Conservation (phyloP, 2,888 invertebrate species). For the Macrosoma leucophasiata region DNA sequence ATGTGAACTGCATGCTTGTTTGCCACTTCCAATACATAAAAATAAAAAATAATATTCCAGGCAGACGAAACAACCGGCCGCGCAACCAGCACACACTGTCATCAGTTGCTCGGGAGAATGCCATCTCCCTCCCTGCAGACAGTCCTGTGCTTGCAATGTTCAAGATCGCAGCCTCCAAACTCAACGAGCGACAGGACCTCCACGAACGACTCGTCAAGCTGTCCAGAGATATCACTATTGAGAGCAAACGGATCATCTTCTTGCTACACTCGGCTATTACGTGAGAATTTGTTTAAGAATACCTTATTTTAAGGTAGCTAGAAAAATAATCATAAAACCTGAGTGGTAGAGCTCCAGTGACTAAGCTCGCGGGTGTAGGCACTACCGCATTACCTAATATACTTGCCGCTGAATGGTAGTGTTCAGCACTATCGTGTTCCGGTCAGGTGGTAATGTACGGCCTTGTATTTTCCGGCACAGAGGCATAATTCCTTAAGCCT, state of each 20-base stretch:
- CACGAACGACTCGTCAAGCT: constrained; percentile 89
- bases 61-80: constrained; percentile 36
- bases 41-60: constrained; percentile 26
- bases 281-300: constrained; percentile 63
- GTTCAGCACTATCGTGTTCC: no score
- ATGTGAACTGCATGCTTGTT: no score
- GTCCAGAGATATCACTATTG: constrained; percentile 89
- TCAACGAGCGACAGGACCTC: constrained; percentile 88
- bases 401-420: no score
- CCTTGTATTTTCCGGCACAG: no score
- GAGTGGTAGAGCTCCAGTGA: no score
- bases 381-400: no score
- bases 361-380: no score
- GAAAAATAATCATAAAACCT: no score
- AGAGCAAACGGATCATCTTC: constrained; percentile 93
- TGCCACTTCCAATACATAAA: no score
- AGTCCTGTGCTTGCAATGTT: constrained; percentile 78
- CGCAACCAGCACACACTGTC: constrained; percentile 44
- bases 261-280: constrained; percentile 82
- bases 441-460: no score
- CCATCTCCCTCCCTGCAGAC: constrained; percentile 43
- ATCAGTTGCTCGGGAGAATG: constrained; percentile 46
- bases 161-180: constrained; percentile 75
- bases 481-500: no score
- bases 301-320: no score